Base-by-base conservation (phyloP, 2,797 vertebrate genomes). In the Dromococcyx pavoninus region DNA sequence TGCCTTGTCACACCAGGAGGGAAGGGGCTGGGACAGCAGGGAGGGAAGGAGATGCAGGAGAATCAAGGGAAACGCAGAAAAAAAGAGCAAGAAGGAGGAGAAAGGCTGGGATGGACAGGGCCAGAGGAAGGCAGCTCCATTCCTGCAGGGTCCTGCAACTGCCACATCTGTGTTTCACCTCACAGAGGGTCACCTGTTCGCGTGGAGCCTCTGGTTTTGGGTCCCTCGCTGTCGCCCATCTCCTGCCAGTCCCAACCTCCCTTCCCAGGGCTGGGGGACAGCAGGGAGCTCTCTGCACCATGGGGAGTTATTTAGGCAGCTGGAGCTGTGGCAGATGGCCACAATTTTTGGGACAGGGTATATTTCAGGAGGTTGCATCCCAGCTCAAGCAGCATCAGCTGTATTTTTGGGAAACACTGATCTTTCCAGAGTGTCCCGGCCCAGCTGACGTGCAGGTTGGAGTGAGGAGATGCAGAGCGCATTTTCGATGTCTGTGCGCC, bases 391-490 rank as follows among this genome's bases (percentile, higher is more conserved):
- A 17, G n/a, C 58, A 27, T 16, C 82, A 75, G 82, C 69, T 48
- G 37, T 18, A 4, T 89, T 85, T 84, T 62, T 0, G 2, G 64
- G 50, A 62, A 83, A 60, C 10, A 10, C 11, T 14, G 72, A 41
- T 64, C 11, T 77, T 57, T 43, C 5, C 3, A 9, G 46, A 73
- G 17, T 3, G n/a, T 57, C 44, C 73, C 3, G 2, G 44, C 17
- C n/a, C 1, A 2, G 27, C 17, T 0, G 0, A 60, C 37, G 69
- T 0, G 0, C 43, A 33, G 61, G 66, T 30, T 10, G 60, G 58
- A 73, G 43, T 4, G 51, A 70, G 77, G 22, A 32, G 33, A 65
- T 60, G 79, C 87, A 62, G 67, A 62, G 37, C 1, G 39, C 39
- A 84, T 61, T 61, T 41, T 84, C 0, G 1, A 24, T 51, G 70